Evolutionary conservation across 2,113 vertebrate genomes (phyloP).

Genomic region (Otus sunia): DNA sequence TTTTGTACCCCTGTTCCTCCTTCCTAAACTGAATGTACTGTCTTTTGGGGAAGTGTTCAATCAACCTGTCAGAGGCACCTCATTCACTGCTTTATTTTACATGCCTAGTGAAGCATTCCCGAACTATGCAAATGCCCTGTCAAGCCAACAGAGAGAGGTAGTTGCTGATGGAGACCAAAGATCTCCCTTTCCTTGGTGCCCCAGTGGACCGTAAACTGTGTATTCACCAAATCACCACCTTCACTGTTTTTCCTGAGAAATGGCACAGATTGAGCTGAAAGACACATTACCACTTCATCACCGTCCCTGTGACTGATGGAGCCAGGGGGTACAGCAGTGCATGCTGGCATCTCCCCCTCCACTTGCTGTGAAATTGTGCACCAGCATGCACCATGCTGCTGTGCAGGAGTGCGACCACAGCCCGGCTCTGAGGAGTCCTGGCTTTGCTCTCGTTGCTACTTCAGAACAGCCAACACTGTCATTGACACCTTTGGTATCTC

Average conservation of each 20-base stretch:
- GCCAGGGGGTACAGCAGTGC: fast-evolving
- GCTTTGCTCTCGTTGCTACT: background rate
- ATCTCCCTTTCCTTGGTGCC: background rate
- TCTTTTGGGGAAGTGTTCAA: background rate
- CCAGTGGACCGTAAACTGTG: background rate
- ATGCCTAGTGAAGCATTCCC: background rate
- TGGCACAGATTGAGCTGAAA: background rate
- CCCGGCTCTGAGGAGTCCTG: background rate
- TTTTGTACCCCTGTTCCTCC: background rate
- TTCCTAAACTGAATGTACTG: background rate
- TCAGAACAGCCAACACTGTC: background rate
- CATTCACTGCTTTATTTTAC: background rate
- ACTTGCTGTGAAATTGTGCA: fast-evolving
- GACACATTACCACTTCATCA: background rate
- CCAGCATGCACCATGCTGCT: background rate
- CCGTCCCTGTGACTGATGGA: background rate
- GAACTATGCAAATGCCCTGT: background rate
- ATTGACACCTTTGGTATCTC: background rate
- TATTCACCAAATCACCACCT: background rate
- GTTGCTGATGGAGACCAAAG: background rate
- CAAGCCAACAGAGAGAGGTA: background rate
- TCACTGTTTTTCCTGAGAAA: background rate
- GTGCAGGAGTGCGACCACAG: background rate
- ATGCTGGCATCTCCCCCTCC: background rate
- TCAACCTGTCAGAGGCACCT: background rate